phyloP scores from a whole-genome alignment of 2,888 invertebrate genomes.

The Zhengitettix transpicula region DNA sequence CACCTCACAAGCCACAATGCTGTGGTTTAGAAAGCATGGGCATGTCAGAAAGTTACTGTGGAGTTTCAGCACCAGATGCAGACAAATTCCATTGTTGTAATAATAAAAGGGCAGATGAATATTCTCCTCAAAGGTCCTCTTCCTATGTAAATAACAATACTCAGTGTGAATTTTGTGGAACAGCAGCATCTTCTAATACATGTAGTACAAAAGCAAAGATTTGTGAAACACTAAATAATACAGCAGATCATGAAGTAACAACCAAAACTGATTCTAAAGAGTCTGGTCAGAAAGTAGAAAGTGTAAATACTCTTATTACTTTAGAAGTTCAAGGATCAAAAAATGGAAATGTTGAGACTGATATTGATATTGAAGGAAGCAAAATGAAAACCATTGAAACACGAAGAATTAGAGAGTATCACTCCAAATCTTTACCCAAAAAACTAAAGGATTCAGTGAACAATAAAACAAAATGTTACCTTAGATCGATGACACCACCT shows the following conservation, averaged over 20 bases:
- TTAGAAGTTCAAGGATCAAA: no score
- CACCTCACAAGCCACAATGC: conserved; percentile 1
- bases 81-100: neutral
- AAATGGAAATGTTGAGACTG: no score
- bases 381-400: neutral
- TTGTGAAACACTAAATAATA: no score
- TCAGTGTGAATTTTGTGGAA: neutral
- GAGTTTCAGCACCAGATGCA: neutral
- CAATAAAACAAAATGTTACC: conserved; percentile 5
- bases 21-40: conserved; percentile 4
- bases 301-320: no score
- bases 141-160: conserved; percentile 7
- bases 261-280: no score
- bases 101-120: neutral
- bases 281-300: no score
- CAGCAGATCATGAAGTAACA: no score
- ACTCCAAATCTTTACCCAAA: conserved; percentile 5
- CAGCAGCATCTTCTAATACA: no score
- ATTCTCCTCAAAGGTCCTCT: neutral
- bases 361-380: no score
- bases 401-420: neutral
- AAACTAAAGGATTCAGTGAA: conserved; percentile 7
- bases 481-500: conserved; percentile 33
- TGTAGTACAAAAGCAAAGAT: no score
- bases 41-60: conserved; percentile 5